Conservation (phyloP, 2,888 invertebrate genomes). For the Phania funesta region DNA sequence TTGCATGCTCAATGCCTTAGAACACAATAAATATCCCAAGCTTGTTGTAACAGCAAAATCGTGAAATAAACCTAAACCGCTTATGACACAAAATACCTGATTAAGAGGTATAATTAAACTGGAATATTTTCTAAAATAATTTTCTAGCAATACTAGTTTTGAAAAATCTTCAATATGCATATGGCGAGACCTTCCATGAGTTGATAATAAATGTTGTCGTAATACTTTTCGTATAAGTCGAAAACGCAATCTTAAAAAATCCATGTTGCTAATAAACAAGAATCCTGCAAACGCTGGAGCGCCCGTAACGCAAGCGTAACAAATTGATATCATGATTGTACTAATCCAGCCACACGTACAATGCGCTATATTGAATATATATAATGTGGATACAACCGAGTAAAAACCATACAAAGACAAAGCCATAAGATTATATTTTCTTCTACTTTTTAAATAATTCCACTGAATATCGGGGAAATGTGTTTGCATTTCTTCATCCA, state of each 20-base stretch:
- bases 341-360: slow-evolving; percentile 73
- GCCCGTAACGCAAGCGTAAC: slow-evolving; percentile 71
- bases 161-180: neutral
- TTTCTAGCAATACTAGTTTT: slow-evolving; percentile 43
- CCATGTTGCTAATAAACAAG: slow-evolving; percentile 73
- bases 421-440: slow-evolving; percentile 71
- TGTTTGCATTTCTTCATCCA: slow-evolving; percentile 71
- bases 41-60: slow-evolving; percentile 75
- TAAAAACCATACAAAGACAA: slow-evolving; percentile 59
- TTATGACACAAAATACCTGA: slow-evolving; percentile 69
- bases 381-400: slow-evolving; percentile 67
- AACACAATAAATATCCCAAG: slow-evolving; percentile 74
- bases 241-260: slow-evolving; percentile 75
- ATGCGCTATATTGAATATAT: slow-evolving; percentile 70
- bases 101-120: slow-evolving; percentile 72
- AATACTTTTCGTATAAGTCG: slow-evolving; percentile 71
- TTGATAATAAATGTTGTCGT: neutral
- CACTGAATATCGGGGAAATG: slow-evolving; percentile 72
- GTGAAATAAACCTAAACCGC: slow-evolving; percentile 72
- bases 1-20: slow-evolving; percentile 70
- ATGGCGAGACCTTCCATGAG: neutral
- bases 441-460: slow-evolving; percentile 72
- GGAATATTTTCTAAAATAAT: slow-evolving; percentile 69
- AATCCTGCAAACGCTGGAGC: slow-evolving; percentile 70
- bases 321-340: slow-evolving; percentile 70